phyloP scores from a whole-genome alignment of 2,113 vertebrate genomes.

The Lepus timidus region DNA sequence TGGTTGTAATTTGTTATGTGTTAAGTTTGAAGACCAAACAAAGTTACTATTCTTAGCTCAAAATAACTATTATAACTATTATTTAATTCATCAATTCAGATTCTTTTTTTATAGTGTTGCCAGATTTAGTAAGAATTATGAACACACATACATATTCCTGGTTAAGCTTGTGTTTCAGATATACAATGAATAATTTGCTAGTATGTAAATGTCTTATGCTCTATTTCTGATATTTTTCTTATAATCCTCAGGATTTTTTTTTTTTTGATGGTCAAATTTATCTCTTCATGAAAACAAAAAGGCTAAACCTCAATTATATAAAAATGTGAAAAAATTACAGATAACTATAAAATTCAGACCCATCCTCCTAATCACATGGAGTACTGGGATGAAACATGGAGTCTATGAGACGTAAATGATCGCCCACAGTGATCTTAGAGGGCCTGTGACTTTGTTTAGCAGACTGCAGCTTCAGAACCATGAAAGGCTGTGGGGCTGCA shows the following conservation, averaged over 20 bases:
- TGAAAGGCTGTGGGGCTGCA: background rate
- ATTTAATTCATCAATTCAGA: constrained; percentile 2
- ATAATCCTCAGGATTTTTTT: background rate
- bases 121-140: background rate
- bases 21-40: constrained; percentile 6
- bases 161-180: constrained; percentile 2
- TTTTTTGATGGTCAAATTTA: background rate
- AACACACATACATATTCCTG: background rate
- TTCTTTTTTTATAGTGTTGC: background rate
- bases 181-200: background rate
- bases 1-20: background rate
- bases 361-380: background rate
- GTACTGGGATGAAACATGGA: background rate
- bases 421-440: background rate
- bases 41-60: background rate
- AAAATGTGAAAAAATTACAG: background rate
- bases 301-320: background rate
- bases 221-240: background rate
- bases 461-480: background rate
- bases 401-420: background rate
- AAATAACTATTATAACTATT: constrained; percentile 1
- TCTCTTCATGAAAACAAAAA: background rate
- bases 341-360: background rate
- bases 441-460: background rate
- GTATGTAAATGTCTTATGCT: background rate